Base-by-base conservation (phyloP, 2,888 invertebrate genomes). In the Acleris cristana region DNA sequence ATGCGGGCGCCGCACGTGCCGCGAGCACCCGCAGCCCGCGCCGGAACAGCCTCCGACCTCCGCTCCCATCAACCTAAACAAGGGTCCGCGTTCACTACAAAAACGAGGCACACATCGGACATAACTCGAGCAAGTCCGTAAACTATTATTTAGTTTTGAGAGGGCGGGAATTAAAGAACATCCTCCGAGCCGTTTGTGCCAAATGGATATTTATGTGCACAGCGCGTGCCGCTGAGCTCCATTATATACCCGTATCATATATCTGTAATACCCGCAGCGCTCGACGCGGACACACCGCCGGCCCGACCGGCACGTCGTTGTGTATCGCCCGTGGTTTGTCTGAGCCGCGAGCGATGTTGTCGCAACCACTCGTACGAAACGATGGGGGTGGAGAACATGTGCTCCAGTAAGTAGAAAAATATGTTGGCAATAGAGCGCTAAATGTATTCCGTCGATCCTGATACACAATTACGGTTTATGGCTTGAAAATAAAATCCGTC, bases 171-270 rank as follows among this genome's bases (percentile, higher is more conserved):
- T 26, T 16, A 45, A 16, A n/a, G 45, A 45, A 45, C 48, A 54
- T 55, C 19, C 23, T 48, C 53, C 45, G 14, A 40, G 34, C 49
- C 55, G 18, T 56, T 56, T 18, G 45, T 52, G 55, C n/a, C 54
- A 52, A 65, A 65, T 65, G 52, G 66, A 61, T 56, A 66, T 61
- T 66, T 56, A 66, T 52, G 66, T 21, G n/a, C n/a, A 45, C 45
- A 51, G 56, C 48, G 34, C n/a, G 51, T 19, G 51, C 48, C 49
- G 21, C 18, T 19, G 14, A 6, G 19, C 40, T 51, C 30, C 30
- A 6, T 30, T 26, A 45, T 44, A 14, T 54, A 52, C 54, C 14
- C 23, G 16, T 54, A 23, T 23, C 62, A 14, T 34, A 7, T 34
- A 34, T 34, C 12, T 34, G 34, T 34, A 34, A 34, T 12, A 34